Base-by-base conservation (phyloP, 1,140 invertebrate species). In the Eueides isabella region DNA sequence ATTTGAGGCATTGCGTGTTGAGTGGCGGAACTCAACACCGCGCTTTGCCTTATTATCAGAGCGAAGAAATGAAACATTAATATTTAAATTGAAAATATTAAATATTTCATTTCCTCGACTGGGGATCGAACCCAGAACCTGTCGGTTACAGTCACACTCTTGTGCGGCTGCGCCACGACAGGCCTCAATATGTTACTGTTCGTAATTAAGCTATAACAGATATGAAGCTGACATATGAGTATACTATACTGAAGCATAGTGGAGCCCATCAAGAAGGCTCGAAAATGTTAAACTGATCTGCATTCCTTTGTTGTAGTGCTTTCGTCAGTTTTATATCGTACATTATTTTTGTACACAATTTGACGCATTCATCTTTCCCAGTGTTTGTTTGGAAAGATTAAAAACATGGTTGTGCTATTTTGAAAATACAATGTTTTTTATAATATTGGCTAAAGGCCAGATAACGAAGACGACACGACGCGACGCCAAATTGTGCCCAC, bases 401-500 rank as follows among this genome's bases (percentile, higher is more conserved):
- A 69, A 74, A 62, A 35, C 29, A 44, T 11, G 31, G 65, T 30
- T 70, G 31, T 6, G 61, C 71, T 78, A 75, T 75, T 78, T 75
- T 73, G 48, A 66, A 75, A 68, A 29, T 29, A 74, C 61, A 68
- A 65, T 64, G 65, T 67, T 68, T 70, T 68, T 55, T 78, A 35
- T 74, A 74, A 71, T 14, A 61, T 75, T 78, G 77, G 77, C 74
- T 11, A 12, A 23, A 31, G 48, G 48, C 77, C 73, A 78, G 26
- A 55, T 23, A 55, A 67, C 61, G 63, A 35, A 55, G 26, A 14
- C 62, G 41, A 48, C 67, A 63, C 71, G 61, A n/a, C 72, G 66
- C 65, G 65, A 67, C 64, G 71, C 71, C 71, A 72, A 67, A 73
- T 11, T 35, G 23, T 61, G 48, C 71, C 48, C 72, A 67, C 41